Conservation (phyloP, 1,140 invertebrate species). For the Drosophila subobscura region DNA sequence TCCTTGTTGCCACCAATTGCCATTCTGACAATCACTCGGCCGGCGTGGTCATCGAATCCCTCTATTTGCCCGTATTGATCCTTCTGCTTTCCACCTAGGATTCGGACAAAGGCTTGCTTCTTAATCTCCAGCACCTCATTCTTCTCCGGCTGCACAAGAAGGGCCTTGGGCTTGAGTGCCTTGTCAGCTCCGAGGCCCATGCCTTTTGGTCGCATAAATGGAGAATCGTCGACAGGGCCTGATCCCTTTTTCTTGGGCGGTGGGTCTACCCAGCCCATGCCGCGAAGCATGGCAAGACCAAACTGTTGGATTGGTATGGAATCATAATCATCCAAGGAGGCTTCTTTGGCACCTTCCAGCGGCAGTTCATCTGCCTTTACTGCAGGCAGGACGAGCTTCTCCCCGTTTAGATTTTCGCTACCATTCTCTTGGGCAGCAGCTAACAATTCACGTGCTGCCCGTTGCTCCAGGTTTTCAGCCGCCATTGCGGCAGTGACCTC, state of each 20-base stretch:
- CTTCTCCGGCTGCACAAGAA: constrained; percentile 83
- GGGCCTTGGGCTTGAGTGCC: constrained; percentile 84
- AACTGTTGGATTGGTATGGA: constrained; percentile 93
- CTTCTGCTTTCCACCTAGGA: constrained; percentile 89
- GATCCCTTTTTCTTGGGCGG: constrained; percentile 87
- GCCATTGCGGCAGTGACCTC: constrained; percentile 67
- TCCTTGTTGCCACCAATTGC: constrained; percentile 88
- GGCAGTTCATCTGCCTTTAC: constrained; percentile 84
- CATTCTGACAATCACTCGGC: constrained; percentile 91
- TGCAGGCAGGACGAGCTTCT: constrained; percentile 84
- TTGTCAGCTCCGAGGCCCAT: constrained; percentile 95
- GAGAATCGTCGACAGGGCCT: constrained; percentile 85
- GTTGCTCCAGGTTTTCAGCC: constrained; percentile 84
- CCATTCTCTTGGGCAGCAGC: constrained; percentile 60
- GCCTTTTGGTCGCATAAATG: constrained; percentile 90
- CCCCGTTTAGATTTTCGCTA: constrained; percentile 79
- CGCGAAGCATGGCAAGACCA: constrained; percentile 95
- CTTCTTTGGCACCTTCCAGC: constrained; percentile 86
- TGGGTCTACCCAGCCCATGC: constrained; percentile 94
- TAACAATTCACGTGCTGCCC: constrained; percentile 84
- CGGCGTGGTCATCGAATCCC: constrained; percentile 93
- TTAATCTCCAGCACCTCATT: constrained; percentile 87
- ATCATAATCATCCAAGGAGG: constrained; percentile 95
- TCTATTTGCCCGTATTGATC: constrained; percentile 93
- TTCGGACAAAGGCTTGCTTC: constrained; percentile 89